Evolutionary conservation across 1,140 invertebrate species (phyloP), one percentile per base, ranked within the genome.

Genomic region (Drosophila pruinosa): DNA sequence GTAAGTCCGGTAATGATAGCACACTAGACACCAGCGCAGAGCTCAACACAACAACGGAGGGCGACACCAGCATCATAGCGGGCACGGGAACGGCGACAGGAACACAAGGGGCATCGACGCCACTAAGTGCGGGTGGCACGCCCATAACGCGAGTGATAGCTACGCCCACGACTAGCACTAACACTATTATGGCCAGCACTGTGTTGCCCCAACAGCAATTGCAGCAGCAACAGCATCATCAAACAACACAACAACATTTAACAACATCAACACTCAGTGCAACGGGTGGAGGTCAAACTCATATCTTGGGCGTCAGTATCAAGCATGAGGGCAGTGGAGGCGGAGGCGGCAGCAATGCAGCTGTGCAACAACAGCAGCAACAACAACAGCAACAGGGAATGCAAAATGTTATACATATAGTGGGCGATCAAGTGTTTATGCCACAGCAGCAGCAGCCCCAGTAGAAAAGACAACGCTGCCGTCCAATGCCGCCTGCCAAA

Each of bases 351-450:
- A 48, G 43, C 59, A 57, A 7, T 38, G 54, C 61, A n/a, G 62
- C 48, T 38, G 56, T 57, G 17, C 70, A 65, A 31, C 56, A 58
- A 10, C 59, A 72, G 43, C 61, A 70, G 12, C 81, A 80, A 21
- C 78, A 82, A 24, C 80, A 85, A 39, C 61, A 45, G 38, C 54
- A 82, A 41, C 80, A 85, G 43, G 82, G 80, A 70, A 78, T 90
- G 78, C 89, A 90, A 71, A 90, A 90, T 75, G 89, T 90, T 41
- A 90, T 90, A 75, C 89, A 90, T 31, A 90, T 90, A 74, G 89
- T 90, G 14, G 89, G 81, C 61, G 89, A 90, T 61, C 85, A 90
- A 47, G 78, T 90, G 31, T 90, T 83, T 41, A 31, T 86, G 50
- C 79, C 81, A 12, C 88, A 89, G 54, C 78, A 88, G 36, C 78